phyloP scores from a whole-genome alignment of 2,888 invertebrate species.

The Eupeodes latifasciatus region DNA sequence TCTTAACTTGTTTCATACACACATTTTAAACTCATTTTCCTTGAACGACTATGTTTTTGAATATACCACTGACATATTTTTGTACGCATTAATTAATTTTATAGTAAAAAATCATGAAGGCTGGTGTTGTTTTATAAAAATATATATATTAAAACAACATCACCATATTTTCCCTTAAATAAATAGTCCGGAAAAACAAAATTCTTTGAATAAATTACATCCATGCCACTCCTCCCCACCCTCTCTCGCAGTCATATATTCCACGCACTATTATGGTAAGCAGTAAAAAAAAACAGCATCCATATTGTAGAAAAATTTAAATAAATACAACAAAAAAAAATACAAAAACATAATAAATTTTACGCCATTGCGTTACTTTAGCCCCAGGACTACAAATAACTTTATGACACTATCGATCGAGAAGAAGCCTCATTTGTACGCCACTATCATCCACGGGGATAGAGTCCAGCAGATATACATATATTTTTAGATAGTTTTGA shows the following conservation, averaged over 20 bases:
- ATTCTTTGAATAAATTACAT: constrained; percentile 4
- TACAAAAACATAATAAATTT: neutral
- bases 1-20: too few relatives aligned
- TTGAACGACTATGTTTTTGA: too few relatives aligned
- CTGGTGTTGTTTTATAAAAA: neutral
- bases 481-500: too few relatives aligned
- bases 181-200: neutral
- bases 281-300: neutral
- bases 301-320: neutral
- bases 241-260: too few relatives aligned
- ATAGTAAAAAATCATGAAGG: neutral
- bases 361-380: constrained; percentile 7
- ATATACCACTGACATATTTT: neutral
- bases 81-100: neutral
- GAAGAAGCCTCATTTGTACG: neutral
- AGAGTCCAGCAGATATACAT: too few relatives aligned
- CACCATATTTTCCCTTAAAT: too few relatives aligned
- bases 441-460: too few relatives aligned
- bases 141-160: neutral
- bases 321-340: neutral
- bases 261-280: neutral
- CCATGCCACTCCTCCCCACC: neutral
- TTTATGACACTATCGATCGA: constrained; percentile 15
- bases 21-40: too few relatives aligned
- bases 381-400: neutral